Evolutionary conservation across 2,113 vertebrate species (phyloP), one percentile per base, ranked within the genome.

Genomic region (Emberiza fucata): DNA sequence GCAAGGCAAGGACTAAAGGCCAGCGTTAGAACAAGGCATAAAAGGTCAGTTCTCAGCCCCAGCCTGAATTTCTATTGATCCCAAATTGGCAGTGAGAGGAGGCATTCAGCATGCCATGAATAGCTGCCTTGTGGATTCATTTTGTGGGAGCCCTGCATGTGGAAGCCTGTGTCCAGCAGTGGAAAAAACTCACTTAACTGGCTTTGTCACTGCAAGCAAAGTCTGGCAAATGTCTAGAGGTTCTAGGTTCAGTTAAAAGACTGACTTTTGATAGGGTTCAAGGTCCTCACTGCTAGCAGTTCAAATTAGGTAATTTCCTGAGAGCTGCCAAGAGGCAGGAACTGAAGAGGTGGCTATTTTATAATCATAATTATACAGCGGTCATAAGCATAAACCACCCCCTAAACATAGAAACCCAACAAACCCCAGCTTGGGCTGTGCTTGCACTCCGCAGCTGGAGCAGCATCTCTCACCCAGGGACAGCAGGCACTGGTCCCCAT

Each of bases 61-160:
- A 31, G 76, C 76, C 66, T 90, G 82, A 94, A 82, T 86, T 73
- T 82, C 81, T 80, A 86, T 89, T 91, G 92, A 95, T 70, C 81
- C 7, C 16, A 0, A 92, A 64, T 6, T 23, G 2, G 42, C 84
- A 66, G 64, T 27, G 21, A 91, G 57, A 91, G 75, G 23, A 57
- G 90, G 78, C 86, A 97, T 97, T 97, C 93, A 97, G 35, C 25
- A 2, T 17, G 51, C 47, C 44, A 50, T 96, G 92, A 97, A 97
- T 95, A 27, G 78, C 75, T 93, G 90, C 92, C 91, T 96, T 97
- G 95, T 96, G 73, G 85, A 95, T 96, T 97, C 88, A 93, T 88
- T 83, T 47, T 29, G 91, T 45, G 68, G 66, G 45, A 95, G 88
- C 50, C 82, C 63, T 1, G 7, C 81, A 82, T 93, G 75, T 85